Base-by-base conservation (phyloP, 1,140 invertebrate genomes). In the Bombus impatiens region DNA sequence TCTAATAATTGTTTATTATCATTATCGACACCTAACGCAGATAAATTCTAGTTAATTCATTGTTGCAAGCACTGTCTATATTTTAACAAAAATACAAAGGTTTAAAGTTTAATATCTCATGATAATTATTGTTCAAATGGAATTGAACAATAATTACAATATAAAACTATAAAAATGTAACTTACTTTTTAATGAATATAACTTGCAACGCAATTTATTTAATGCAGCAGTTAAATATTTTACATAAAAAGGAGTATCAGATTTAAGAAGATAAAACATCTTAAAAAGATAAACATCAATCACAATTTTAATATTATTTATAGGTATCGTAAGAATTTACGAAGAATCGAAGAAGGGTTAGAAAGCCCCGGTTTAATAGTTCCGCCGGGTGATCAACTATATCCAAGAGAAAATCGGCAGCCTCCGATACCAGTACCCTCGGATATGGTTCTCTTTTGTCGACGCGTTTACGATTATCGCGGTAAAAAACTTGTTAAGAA, bases 381-480 rank as follows among this genome's bases (percentile, higher is more conserved):
- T 89, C 96, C 96, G 91, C 93, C 94, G 85, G 93, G 96, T 92
- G 90, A 95, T 90, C 91, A 95, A 87, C 78, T 95, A 90, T 96
- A 96, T 94, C 94, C 96, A 87, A 89, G 96, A 88, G 92, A 94
- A 80, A 93, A 94, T 74, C 94, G 96, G 59, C 97, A 97, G 91
- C 96, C 97, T n/a, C 97, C 97, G 47, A 96, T 97, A 47, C 97
- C 97, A 88, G 96, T 97, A 15, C 94, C 96, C 67, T 97, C 98
- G 47, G 98, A 99, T 88, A 97, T 98, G 94, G 98, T 99, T 4
- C 98, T 99, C 91, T 98, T 99, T 95, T 99, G 98, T 95, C 97
- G 98, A 32, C 97, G 98, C 89, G 98, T 99, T 57, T 99, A 99
- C 95, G 99, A 99, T 95, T 99, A 98, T 95, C 96, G 98, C 82